Percentiles rank a stretch among this genome's conserved stretches.
Conservation (phyloP, 2,888 invertebrate genomes). For the Teinopalpus imperialis region DNA sequence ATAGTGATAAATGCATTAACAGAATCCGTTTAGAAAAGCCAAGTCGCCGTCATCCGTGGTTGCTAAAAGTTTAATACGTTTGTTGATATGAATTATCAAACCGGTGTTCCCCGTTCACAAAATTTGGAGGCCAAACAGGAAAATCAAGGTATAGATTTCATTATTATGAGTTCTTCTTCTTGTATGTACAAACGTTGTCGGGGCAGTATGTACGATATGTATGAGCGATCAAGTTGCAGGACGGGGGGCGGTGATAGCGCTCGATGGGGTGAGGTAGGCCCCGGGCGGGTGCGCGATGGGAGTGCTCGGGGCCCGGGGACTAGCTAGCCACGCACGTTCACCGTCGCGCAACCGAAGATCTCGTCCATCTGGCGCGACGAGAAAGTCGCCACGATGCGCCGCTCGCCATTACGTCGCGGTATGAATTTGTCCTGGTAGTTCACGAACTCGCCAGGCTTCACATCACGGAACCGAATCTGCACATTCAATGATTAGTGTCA, state of each 20-base stretch:
- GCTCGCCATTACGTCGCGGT: conserved; percentile 81
- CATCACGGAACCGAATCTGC: conserved; percentile 81
- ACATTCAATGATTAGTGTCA: background rate
- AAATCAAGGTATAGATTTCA: conserved; percentile 58
- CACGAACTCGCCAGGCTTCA: conserved; percentile 84
- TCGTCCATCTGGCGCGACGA: conserved; percentile 85
- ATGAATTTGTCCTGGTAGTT: conserved; percentile 83
- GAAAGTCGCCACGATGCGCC: conserved; percentile 85
- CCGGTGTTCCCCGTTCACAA: background rate
- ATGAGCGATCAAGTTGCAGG: conserved; percentile 64
- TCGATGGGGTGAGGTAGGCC: conserved; percentile 50
- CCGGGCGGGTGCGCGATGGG: conserved; percentile 62
- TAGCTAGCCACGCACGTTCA: conserved; percentile 79
- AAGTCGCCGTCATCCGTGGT: conserved; percentile 48
- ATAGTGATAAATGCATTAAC: conserved; percentile 37
- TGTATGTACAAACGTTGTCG: conserved; percentile 66
- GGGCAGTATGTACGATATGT: conserved; percentile 57
- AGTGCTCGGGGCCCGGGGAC: conserved; percentile 66
- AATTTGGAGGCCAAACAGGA: conserved; percentile 24
- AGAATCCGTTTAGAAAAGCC: conserved; percentile 64
- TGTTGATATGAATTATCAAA: conserved; percentile 18
- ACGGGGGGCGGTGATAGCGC: conserved; percentile 34
- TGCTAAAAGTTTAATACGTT: background rate
- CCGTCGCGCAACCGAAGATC: conserved; percentile 81
- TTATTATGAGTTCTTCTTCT: conserved; percentile 67